These are phyloP conservation scores for Acridotheres tristis DNA, from an alignment of 2,797 vertebrate genomes.

Conservation along the genomic window DNA sequence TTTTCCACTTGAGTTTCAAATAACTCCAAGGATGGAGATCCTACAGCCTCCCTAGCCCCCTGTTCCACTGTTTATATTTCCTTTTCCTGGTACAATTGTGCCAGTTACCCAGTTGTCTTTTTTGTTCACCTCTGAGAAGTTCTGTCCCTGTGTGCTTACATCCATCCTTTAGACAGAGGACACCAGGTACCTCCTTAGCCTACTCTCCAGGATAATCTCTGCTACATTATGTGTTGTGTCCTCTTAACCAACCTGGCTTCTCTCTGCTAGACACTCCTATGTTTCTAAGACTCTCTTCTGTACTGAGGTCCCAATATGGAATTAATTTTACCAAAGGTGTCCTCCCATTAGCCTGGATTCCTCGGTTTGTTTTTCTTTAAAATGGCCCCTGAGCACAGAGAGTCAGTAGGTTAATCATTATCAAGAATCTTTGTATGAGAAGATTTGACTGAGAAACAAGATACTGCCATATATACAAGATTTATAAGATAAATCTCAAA, in stretches of 20 bases:
- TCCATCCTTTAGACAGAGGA: not conserved
- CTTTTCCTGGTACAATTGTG: not conserved
- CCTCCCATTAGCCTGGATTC: not conserved
- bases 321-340: not conserved
- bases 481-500: not conserved
- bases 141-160: not conserved
- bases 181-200: not conserved
- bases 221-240: accelerated
- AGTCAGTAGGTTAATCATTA: not conserved
- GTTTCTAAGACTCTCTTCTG: not conserved
- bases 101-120: not conserved
- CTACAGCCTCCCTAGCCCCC: not conserved
- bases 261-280: not conserved
- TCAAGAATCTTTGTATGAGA: not conserved
- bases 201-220: not conserved
- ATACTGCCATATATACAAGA: not conserved
- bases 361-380: not conserved
- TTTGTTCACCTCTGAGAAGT: not conserved
- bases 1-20: not conserved
- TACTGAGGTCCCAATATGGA: not conserved
- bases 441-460: not conserved
- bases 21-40: not conserved
- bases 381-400: not conserved
- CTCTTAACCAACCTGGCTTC: not conserved
- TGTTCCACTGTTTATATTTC: not conserved